Evolutionary conservation across 2,797 vertebrate genomes (phyloP), one percentile per base, ranked within the genome.

Genomic region (Sebastes cheni): DNA sequence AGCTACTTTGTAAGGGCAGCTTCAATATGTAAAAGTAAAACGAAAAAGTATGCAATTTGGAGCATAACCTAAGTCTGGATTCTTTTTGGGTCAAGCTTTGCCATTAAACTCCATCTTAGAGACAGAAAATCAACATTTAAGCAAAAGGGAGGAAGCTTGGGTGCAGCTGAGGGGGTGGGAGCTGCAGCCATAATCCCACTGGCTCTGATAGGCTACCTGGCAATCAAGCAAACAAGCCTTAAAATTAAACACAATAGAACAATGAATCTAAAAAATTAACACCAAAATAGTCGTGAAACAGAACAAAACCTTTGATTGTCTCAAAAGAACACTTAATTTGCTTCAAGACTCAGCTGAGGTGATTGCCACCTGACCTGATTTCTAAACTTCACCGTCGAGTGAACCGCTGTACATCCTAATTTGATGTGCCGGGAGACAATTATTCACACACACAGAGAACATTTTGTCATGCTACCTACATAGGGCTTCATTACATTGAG

Each of bases 321-420:
- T 78, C 67, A 62, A 56, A 29, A n/a, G 46, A 22, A 64, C 8
- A 29, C 5, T 67, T 62, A 6, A 55, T 67, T 46, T 23, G 11
- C 22, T 39, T 39, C n/a, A 18, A 39, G 29, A 61, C 30, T 36
- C 14, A 25, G 36, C 5, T 3, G 10, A 58, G 32, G 34, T 39
- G 52, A 66, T 68, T 75, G 50, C 46, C 72, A 65, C 52, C 46
- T 80, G 55, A 67, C 60, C 52, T 78, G 32, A 82, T 86, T 79
- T 68, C 52, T 32, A 7, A 14, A 39, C 58, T 11, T 22, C 39
- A 30, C 1, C 16, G 20, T 72, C 4, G 50, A 61, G 25, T 50
- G 34, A 30, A n/a, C 27, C 10, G 5, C 58, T 72, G 27, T 16
- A 16, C 75, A 39, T 42, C 61, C 54, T 42, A 13, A 30, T 18